Base-by-base conservation (phyloP, 2,888 invertebrate genomes). In the Danaus chrysippus region DNA sequence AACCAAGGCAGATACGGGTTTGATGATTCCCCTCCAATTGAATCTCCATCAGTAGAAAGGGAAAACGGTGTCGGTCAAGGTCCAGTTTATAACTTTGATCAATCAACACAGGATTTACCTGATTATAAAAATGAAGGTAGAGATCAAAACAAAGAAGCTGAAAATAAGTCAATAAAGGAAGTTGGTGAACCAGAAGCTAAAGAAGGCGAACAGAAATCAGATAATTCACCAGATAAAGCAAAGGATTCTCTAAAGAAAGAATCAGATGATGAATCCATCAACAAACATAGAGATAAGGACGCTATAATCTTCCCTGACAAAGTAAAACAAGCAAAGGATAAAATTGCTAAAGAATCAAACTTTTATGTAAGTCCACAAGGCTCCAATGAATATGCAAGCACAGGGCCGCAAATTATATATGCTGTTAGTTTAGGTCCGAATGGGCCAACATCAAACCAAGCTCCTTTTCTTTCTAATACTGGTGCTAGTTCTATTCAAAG, bases 341-440 rank as follows among this genome's bases (percentile, higher is more conserved):
- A 49, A 61, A 15, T 56, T 23, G 44, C 42, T 11, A 61, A 61
- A 52, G 11, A 52, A 54, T 56, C 42, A 6, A 56, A 11, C 44
- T 23, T 17, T 19, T n/a, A 43, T 41, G 17, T 15, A 46, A 61
- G 13, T 23, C 56, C n/a, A 41, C 60, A 42, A 55, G 42, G n/a
- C 15, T 42, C 42, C n/a, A 56, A 56, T 56, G 52, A 13, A 17
- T 34, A 42, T 49, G 11, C 12, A 42, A 56, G 42, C 11, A 42
- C 42, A 8, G 42, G 15, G 15, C 59, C 59, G 11, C 61, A 63
- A 42, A 42, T 66, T 1, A 54, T 66, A 54, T 66, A 66, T 34
- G 66, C 66, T 12, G 62, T 64, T 10, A 64, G 49, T 3, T 58
- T 62, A 46, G 62, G 49, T 44, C 56, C 64, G 8, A 13, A 59